phyloP scores from a whole-genome alignment of 2,888 invertebrate genomes.

The Drosophila mimica region DNA sequence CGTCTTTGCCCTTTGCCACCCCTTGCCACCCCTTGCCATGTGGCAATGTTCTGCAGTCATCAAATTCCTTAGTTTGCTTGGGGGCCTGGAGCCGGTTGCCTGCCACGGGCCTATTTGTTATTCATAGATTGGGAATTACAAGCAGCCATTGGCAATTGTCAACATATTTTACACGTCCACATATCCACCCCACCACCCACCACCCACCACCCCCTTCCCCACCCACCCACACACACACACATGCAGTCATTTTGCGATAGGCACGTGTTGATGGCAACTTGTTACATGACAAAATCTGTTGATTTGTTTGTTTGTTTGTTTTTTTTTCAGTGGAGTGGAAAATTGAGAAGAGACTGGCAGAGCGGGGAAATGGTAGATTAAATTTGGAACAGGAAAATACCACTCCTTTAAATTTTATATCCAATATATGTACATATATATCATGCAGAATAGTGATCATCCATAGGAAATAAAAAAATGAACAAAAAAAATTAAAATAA shows the following conservation, averaged over 20 bases:
- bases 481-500: too few relatives aligned
- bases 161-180: constrained; percentile 56
- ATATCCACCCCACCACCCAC: constrained; percentile 17
- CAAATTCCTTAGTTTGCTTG: constrained; percentile 51
- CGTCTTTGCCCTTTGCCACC: constrained; percentile 5
- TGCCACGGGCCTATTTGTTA: constrained; percentile 73
- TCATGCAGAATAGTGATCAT: too few relatives aligned
- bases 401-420: too few relatives aligned
- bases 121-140: constrained; percentile 81
- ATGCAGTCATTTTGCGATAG: constrained; percentile 12
- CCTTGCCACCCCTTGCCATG: neutral
- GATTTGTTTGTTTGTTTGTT: constrained; percentile 44
- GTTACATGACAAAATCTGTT: constrained; percentile 60
- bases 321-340: constrained; percentile 8
- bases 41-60: neutral
- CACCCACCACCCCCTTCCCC: constrained; percentile 8
- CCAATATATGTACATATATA: neutral
- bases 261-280: constrained; percentile 66
- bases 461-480: too few relatives aligned
- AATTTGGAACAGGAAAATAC: neutral
- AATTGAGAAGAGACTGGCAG: neutral
- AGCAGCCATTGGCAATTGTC: constrained; percentile 77
- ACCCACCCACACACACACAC: constrained; percentile 19
- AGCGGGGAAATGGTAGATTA: neutral
- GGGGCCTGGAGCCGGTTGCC: constrained; percentile 49